Evolutionary conservation across 2,113 vertebrate genomes (phyloP), one percentile per base, ranked within the genome.

Genomic region (Gasterosteus aculeatus): DNA sequence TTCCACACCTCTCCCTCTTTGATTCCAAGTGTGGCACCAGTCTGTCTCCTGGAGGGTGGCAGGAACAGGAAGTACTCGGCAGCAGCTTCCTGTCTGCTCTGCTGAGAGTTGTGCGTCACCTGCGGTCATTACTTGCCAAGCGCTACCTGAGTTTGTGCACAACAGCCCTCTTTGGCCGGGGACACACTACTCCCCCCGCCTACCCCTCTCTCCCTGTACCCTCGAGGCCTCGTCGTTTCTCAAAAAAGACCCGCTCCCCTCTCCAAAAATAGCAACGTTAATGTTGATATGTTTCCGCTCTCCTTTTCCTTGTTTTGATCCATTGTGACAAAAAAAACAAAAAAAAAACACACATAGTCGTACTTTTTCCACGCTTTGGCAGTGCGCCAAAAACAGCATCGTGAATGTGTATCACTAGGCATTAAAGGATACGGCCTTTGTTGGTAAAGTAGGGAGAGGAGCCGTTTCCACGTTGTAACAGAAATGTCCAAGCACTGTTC

Each of bases 61-160:
- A 93, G 93, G 90, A 92, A 92, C 88, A 91, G 92, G 92, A 95
- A 94, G 90, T 93, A 90, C 78, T 94, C 83, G 86, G 86, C 89
- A 85, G 88, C 84, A 85, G 90, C 84, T 92, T 94, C 92, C 94
- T 91, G 90, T 88, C 92, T 92, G 85, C 72, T 75, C 81, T 77
- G 41, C 29, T 0, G 88, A 84, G 87, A 76, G 19, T 83, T 47
- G 66, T 93, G 93, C 89, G 89, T 94, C 91, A 92, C 77, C 71
- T 39, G 58, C 64, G 22, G 51, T 63, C 71, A 71, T 88, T 78
- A 60, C 63, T 82, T 90, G 84, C 92, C 90, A 92, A 72, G 87
- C 49, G 62, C 87, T 84, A 92, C 90, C 86, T 88, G 86, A 85
- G 80, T 87, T 77, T 83, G 77, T 73, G 69, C 82, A 81, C 82